These are phyloP conservation scores for Catharus bicknelli DNA, from an alignment of 2,113 vertebrate species.

Conservation along the genomic window DNA sequence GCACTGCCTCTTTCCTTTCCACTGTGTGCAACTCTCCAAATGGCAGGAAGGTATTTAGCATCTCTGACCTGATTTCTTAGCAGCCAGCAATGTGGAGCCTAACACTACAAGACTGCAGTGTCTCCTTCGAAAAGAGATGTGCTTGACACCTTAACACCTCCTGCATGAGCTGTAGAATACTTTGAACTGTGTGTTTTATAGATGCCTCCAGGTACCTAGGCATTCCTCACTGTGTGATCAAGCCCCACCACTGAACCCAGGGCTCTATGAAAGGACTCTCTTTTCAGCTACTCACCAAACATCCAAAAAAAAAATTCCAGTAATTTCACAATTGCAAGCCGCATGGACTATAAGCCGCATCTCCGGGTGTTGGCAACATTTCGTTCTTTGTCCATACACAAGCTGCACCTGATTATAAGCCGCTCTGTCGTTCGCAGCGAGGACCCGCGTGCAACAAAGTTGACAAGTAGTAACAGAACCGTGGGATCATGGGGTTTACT, in stretches of 20 bases:
- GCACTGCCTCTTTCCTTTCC: background rate
- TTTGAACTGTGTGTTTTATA: conserved; percentile 39
- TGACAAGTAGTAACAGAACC: too few relatives aligned
- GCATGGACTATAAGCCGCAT: too few relatives aligned
- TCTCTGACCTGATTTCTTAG: background rate
- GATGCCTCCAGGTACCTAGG: background rate
- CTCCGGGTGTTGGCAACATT: too few relatives aligned
- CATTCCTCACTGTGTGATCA: rapidly evolving
- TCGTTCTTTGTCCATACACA: too few relatives aligned
- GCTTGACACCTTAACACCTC: conserved; percentile 36
- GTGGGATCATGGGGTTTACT: too few relatives aligned
- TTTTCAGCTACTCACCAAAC: background rate
- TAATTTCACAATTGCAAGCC: too few relatives aligned
- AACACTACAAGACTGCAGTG: background rate
- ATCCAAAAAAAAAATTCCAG: background rate
- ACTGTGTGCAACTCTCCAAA: background rate
- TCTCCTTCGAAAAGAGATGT: background rate
- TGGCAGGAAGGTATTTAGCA: background rate
- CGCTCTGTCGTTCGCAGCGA: too few relatives aligned
- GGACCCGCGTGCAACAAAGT: too few relatives aligned
- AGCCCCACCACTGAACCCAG: background rate
- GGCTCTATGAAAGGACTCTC: background rate
- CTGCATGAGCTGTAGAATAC: background rate
- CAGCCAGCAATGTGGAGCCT: background rate
- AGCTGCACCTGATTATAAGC: too few relatives aligned